Evolutionary conservation across 2,888 invertebrate species (phyloP).

Genomic region (Limnephilus auricula): DNA sequence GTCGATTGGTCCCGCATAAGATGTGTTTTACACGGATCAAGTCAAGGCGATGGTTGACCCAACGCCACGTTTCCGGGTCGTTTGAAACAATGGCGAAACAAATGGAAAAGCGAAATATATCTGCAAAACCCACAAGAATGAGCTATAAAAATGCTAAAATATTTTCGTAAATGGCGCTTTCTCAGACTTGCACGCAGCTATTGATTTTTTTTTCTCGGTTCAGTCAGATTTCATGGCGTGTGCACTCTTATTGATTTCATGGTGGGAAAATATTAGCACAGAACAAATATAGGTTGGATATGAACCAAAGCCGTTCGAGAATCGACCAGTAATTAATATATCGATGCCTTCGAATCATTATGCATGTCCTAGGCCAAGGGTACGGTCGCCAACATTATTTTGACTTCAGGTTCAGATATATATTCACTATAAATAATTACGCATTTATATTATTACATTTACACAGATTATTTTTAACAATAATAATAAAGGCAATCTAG

Average conservation of each 20-base stretch:
- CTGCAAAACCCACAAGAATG: conserved; percentile 2
- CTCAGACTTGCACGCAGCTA: background rate
- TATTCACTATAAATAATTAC: too few relatives aligned
- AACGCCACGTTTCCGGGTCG: background rate
- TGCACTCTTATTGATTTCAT: background rate
- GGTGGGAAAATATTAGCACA: background rate
- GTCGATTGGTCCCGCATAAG: conserved; percentile 11
- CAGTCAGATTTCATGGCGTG: background rate
- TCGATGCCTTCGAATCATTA: background rate
- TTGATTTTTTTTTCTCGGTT: background rate
- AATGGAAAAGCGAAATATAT: background rate
- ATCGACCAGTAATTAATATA: too few relatives aligned
- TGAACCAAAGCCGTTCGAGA: background rate
- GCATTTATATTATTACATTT: too few relatives aligned
- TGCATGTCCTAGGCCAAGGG: too few relatives aligned
- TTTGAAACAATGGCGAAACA: conserved; percentile 32
- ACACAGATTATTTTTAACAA: too few relatives aligned
- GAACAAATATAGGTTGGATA: background rate
- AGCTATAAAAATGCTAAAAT: background rate
- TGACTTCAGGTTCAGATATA: too few relatives aligned
- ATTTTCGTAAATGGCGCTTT: background rate
- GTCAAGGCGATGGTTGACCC: background rate
- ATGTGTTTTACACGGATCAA: background rate
- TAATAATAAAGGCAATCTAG: too few relatives aligned
- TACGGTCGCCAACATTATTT: too few relatives aligned